phyloP scores from a whole-genome alignment of 2,888 invertebrate species.

The Drosophila kambysellisi region DNA sequence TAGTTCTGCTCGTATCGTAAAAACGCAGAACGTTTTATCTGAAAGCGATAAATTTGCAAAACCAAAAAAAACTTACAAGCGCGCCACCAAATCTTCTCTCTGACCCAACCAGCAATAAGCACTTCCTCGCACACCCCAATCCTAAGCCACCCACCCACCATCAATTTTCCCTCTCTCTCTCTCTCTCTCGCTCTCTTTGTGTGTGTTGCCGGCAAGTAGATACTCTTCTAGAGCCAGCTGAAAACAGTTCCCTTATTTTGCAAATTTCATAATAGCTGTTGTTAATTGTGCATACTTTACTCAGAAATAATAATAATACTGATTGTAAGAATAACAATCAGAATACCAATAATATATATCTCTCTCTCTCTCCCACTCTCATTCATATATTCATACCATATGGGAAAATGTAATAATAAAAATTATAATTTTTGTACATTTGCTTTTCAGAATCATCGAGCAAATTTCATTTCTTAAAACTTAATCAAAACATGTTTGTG shows the following conservation, averaged over 20 bases:
- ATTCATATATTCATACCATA: not conserved
- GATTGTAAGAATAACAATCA: not conserved
- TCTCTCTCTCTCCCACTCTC: not conserved
- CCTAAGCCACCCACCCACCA: slow-evolving; percentile 36
- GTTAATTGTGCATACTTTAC: too few species aligned
- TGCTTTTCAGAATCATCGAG: not conserved
- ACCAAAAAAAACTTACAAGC: slow-evolving; percentile 44
- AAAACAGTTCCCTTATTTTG: not conserved
- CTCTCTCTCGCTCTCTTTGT: slow-evolving; percentile 1
- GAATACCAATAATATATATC: not conserved
- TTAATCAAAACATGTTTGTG: not conserved
- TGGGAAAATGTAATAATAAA: not conserved
- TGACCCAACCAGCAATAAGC: slow-evolving; percentile 5
- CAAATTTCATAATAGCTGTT: not conserved
- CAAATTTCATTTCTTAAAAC: not conserved
- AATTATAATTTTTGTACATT: not conserved
- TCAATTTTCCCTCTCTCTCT: slow-evolving; percentile 49
- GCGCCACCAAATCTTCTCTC: slow-evolving; percentile 29
- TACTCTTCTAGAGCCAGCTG: slow-evolving; percentile 14
- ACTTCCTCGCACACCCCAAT: slow-evolving; percentile 5
- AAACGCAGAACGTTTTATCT: slow-evolving; percentile 79
- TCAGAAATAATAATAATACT: not conserved
- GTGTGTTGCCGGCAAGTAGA: slow-evolving; percentile 28
- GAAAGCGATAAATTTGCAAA: slow-evolving; percentile 78
- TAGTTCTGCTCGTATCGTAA: slow-evolving; percentile 71